Conservation (phyloP, 2,888 invertebrate genomes). For the Philonicus albiceps region DNA sequence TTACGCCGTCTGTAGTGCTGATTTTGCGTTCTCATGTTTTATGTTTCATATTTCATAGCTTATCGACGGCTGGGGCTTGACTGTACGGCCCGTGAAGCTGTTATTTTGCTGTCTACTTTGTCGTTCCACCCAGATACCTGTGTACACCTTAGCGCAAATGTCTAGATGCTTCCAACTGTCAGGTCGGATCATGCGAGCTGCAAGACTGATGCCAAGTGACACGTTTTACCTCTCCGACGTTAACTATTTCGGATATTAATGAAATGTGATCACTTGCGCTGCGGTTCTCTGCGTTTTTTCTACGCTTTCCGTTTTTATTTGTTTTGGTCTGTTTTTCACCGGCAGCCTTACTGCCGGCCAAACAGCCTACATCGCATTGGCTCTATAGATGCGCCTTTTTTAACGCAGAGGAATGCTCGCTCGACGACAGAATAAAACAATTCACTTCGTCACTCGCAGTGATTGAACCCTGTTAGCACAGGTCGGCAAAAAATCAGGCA, state of each 20-base stretch:
- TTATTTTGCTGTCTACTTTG: neutral
- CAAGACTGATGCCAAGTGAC: conserved; percentile 45
- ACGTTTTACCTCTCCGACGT: conserved; percentile 39
- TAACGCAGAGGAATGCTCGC: conserved; percentile 14
- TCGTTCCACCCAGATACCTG: neutral
- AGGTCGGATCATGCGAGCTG: conserved; percentile 38
- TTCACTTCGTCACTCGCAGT: conserved; percentile 33
- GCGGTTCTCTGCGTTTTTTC: conserved; percentile 21
- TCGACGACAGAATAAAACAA: conserved; percentile 21
- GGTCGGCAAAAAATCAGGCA: neutral
- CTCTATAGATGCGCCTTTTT: neutral
- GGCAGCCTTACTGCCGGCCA: neutral
- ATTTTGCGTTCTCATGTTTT: conserved; percentile 27
- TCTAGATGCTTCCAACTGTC: conserved; percentile 44
- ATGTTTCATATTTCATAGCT: conserved; percentile 5
- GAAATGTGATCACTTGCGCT: conserved; percentile 47
- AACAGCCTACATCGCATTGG: neutral
- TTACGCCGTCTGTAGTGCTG: conserved; percentile 34
- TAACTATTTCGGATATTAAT: conserved; percentile 47
- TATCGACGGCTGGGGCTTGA: neutral
- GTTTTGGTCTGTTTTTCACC: neutral
- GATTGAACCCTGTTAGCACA: conserved; percentile 34
- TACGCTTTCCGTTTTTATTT: neutral
- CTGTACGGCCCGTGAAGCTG: neutral
- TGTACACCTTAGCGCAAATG: conserved; percentile 29